Conservation (phyloP, 2,797 vertebrate genomes). For the Enteromius unitaeniatus region DNA sequence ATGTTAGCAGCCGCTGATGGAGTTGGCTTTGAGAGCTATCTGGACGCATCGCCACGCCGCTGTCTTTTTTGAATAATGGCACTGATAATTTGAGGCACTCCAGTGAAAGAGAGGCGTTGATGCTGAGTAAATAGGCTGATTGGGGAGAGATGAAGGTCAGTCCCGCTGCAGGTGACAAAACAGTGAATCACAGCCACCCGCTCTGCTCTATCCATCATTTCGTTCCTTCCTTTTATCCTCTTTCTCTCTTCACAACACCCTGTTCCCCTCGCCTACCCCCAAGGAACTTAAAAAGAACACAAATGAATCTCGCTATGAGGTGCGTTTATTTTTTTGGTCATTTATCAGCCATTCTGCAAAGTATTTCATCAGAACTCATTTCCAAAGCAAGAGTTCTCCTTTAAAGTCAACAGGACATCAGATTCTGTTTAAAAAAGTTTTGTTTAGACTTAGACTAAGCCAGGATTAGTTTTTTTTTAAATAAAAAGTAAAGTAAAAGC, state of each 20-base stretch:
- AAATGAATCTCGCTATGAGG: conserved; percentile 63
- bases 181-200: conserved; percentile 70
- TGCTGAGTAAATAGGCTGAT: conserved; percentile 66
- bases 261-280: neutral
- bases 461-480: too few species aligned
- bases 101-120: conserved; percentile 65
- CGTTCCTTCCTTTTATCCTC: conserved; percentile 62
- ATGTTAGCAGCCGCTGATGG: conserved; percentile 28
- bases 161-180: conserved; percentile 69
- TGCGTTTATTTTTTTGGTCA: conserved; percentile 67
- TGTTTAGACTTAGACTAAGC: neutral
- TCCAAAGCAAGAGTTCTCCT: conserved; percentile 53
- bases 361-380: conserved; percentile 65
- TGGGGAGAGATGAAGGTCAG: conserved; percentile 72
- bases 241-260: conserved; percentile 36
- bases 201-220: conserved; percentile 70
- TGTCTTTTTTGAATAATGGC: conserved; percentile 65
- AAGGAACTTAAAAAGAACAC: conserved; percentile 52
- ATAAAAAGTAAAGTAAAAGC: neutral
- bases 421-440: neutral
- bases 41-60: conserved; percentile 53
- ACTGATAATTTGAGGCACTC: conserved; percentile 60
- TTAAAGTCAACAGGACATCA: conserved; percentile 19
- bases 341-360: conserved; percentile 61
- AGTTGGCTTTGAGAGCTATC: conserved; percentile 49